Base-by-base conservation (phyloP, 2,797 vertebrate species). In the Dendrocincla fuliginosa region DNA sequence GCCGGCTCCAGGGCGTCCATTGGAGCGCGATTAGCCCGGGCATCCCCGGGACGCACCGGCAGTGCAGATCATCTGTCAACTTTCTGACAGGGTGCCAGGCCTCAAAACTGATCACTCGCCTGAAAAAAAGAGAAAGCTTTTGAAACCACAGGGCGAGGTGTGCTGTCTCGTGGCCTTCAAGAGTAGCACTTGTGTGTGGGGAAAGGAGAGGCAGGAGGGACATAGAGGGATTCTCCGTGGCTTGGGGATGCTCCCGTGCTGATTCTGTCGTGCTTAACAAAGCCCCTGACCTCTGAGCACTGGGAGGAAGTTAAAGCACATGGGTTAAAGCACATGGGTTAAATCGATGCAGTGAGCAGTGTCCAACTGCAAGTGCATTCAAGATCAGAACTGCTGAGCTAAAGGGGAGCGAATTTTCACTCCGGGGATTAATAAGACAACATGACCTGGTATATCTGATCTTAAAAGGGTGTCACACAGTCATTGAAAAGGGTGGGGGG, bases 1-100 rank as follows among this genome's bases (percentile, higher is more conserved):
- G 96, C 93, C 96, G 91, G 85, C 93, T 95, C 85, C 89, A 95
- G 94, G 97, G 90, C 70, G 71, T 86, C 94, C 96, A 95, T 92
- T 93, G 95, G 94, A 97, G 94, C 87, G 22, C 83, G 90, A 90
- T 93, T 91, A 94, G 87, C 95, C 95, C 83, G 84, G 90, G 90
- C 94, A 90, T 90, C 93, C 87, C 33, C 5, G 93, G 90, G 93
- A 96, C 37, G 49, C 93, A 74, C 89, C 68, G 81, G 83, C 42
- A 93, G 90, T 67, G 84, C 86, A 86, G 84, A 89, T 93, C 90
- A 96, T 91, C 95, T 90, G 94, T 89, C 95, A 95, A 86, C 89
- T 80, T 76, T 63, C 92, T 96, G 94, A 95, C 93, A 91, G 86
- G 79, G 71, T 30, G 95, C 95, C 96, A 95, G 89, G 93, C 93